Conservation (phyloP, 2,113 vertebrate species). For the Spilogale gracilis region DNA sequence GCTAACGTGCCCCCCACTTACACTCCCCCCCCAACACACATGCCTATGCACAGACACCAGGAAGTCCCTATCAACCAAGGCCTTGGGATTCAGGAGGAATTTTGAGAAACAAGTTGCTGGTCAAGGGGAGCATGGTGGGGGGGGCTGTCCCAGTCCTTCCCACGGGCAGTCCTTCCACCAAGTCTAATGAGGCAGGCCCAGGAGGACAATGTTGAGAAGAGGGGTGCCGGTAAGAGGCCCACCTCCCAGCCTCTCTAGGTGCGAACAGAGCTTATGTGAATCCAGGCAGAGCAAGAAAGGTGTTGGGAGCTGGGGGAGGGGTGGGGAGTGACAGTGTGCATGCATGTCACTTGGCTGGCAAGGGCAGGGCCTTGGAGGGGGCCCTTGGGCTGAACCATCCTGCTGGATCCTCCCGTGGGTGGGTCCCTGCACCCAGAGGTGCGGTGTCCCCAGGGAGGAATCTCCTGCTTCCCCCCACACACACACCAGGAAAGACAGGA, state of each 20-base stretch:
- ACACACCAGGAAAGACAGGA: not conserved
- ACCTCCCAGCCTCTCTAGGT: not conserved
- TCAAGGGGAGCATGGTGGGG: not conserved
- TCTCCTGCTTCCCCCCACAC: not conserved
- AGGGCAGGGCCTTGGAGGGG: not conserved
- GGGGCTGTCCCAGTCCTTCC: not conserved
- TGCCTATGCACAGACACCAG: not conserved
- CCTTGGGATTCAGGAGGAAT: not conserved
- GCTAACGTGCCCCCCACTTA: too few relatives aligned
- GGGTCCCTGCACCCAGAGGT: not conserved
- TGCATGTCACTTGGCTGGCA: not conserved
- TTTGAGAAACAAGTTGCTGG: not conserved
- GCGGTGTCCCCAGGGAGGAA: not conserved
- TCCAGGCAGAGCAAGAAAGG: not conserved
- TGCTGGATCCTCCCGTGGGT: not conserved
- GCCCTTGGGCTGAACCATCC: not conserved
- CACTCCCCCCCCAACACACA: too few relatives aligned
- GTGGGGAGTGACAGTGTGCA: rapidly evolving
- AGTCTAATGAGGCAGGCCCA: rapidly evolving
- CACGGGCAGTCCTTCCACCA: not conserved
- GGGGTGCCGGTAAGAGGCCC: too few relatives aligned
- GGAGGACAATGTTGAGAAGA: not conserved
- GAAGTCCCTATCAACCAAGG: not conserved
- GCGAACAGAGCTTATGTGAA: rapidly evolving
- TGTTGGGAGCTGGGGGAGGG: rapidly evolving